These are phyloP conservation scores for Corythornis madagascariensis DNA, from an alignment of 2,113 vertebrate species.

Conservation along the genomic window DNA sequence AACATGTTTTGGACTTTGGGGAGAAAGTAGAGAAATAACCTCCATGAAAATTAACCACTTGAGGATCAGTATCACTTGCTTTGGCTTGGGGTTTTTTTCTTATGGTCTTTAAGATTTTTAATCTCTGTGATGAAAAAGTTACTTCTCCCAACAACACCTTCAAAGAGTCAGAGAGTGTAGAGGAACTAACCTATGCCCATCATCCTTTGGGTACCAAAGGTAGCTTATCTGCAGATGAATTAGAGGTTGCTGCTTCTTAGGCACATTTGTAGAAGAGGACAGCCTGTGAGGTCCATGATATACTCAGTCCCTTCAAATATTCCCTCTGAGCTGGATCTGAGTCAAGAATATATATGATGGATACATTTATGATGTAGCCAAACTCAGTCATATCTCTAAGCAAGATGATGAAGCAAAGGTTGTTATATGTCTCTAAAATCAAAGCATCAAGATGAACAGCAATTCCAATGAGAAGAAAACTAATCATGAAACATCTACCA, in stretches of 20 bases:
- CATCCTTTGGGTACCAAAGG: not conserved
- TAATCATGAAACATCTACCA: not conserved
- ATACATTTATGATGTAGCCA: not conserved
- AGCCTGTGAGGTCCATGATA: not conserved
- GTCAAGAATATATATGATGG: not conserved
- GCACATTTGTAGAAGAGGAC: not conserved
- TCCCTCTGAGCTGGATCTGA: not conserved
- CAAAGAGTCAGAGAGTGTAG: not conserved
- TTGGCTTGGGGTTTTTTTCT: not conserved
- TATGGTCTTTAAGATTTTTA: not conserved
- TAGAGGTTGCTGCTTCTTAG: not conserved
- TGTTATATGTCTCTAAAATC: fast-evolving
- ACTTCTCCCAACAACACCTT: not conserved
- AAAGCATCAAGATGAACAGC: not conserved
- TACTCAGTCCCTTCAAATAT: not conserved
- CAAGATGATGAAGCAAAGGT: not conserved
- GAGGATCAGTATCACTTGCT: not conserved
- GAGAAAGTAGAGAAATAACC: not conserved
- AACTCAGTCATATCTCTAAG: not conserved
- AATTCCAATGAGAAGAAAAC: not conserved
- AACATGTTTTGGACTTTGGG: not conserved
- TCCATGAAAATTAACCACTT: not conserved
- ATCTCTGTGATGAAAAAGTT: not conserved
- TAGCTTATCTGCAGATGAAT: not conserved
- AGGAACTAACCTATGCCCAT: not conserved